Evolutionary conservation across 2,113 vertebrate genomes (phyloP).

Genomic region (Pollimyrus isidori): DNA sequence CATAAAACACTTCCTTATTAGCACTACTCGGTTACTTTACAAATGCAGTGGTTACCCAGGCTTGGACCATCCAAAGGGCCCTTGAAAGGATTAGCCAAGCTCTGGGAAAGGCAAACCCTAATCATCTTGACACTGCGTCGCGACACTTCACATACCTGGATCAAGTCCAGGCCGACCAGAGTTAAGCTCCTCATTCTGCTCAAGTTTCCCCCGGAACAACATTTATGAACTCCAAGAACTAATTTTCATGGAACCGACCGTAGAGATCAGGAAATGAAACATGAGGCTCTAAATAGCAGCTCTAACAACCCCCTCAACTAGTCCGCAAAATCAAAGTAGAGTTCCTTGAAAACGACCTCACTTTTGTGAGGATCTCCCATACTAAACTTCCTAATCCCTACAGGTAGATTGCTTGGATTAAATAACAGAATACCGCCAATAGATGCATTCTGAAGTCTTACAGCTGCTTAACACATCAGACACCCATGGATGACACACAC

Average conservation of each 20-base stretch:
- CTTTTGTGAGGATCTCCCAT: background rate
- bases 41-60: background rate
- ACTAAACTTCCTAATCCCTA: background rate
- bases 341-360: background rate
- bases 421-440: background rate
- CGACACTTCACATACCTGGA: background rate
- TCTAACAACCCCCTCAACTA: background rate
- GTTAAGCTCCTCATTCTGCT: background rate
- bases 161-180: background rate
- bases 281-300: background rate
- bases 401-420: background rate
- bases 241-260: background rate
- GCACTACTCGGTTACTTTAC: background rate
- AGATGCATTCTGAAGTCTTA: background rate
- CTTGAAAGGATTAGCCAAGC: background rate
- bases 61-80: background rate
- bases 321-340: background rate
- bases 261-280: background rate
- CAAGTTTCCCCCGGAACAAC: background rate
- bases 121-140: background rate
- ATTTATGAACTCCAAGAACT: background rate
- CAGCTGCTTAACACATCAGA: background rate
- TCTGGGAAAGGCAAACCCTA: background rate
- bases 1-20: background rate
- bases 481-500: background rate